Evolutionary conservation across 2,888 invertebrate genomes (phyloP).

Genomic region (Andrena hattorfiana): DNA sequence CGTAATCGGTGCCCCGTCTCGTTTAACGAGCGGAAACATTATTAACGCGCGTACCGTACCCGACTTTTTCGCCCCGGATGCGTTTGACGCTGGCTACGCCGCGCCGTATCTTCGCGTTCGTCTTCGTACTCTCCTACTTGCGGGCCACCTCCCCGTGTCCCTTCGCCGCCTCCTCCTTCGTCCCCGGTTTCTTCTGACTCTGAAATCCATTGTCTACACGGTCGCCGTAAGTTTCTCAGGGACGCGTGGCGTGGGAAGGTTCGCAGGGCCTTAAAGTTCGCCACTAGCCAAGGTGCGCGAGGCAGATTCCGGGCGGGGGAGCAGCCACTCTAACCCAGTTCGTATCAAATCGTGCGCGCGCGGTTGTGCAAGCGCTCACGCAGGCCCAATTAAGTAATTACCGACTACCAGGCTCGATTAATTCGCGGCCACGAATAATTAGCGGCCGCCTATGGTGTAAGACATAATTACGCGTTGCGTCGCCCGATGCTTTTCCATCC

Average conservation of each 20-base stretch:
- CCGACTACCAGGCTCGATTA: conserved; percentile 71
- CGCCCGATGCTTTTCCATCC: conserved; percentile 33
- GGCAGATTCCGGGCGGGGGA: conserved; percentile 49
- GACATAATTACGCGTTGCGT: conserved; percentile 53
- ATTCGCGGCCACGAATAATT: conserved; percentile 78
- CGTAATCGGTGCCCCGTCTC: conserved; percentile 66
- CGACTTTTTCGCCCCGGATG: conserved; percentile 56
- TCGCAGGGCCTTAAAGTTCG: conserved; percentile 83
- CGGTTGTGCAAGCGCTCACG: conserved; percentile 39
- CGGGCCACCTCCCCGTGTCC: neutral
- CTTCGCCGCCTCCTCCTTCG: conserved; percentile 31
- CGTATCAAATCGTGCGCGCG: conserved; percentile 43
- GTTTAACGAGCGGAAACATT: conserved; percentile 83
- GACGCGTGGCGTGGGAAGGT: conserved; percentile 82
- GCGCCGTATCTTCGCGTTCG: conserved; percentile 42
- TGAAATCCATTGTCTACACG: conserved; percentile 81
- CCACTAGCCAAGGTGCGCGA: conserved; percentile 70
- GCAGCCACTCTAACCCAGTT: conserved; percentile 78
- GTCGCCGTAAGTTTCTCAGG: conserved; percentile 81
- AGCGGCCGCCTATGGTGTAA: conserved; percentile 46
- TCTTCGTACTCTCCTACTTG: conserved; percentile 24
- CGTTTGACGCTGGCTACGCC: conserved; percentile 37
- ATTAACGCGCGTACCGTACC: conserved; percentile 77
- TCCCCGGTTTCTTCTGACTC: conserved; percentile 50
- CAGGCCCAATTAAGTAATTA: conserved; percentile 78